A percentile compares a stretch with the other conserved stretches of the same genome.
Evolutionary conservation across 2,888 invertebrate genomes (phyloP).

Genomic region (Lamellibrachia columna): DNA sequence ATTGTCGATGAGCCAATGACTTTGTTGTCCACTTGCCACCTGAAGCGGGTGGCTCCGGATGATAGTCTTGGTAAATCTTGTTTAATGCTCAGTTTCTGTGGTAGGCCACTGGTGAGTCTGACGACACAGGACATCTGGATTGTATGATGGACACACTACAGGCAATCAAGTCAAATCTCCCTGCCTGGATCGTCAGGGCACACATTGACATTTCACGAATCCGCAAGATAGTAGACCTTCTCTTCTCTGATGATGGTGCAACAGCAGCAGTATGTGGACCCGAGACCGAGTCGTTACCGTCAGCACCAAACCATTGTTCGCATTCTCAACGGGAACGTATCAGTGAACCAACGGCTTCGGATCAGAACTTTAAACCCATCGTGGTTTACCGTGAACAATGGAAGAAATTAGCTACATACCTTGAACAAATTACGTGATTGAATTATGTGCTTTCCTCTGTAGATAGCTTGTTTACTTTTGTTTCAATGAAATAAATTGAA

Average conservation of each 20-base stretch:
- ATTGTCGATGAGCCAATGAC: too few relatives aligned
- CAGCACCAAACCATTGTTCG: background rate
- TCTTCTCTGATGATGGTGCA: background rate
- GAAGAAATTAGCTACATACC: background rate
- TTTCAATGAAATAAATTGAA: background rate
- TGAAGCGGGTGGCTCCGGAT: too few relatives aligned
- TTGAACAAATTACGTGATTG: background rate
- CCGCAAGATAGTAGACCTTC: background rate
- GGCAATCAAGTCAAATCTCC: background rate
- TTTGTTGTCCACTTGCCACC: too few relatives aligned
- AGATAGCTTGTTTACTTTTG: background rate
- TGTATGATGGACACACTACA: background rate
- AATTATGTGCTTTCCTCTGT: background rate
- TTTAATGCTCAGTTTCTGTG: background rate
- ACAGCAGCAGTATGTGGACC: background rate
- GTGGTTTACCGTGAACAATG: background rate
- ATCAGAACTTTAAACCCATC: background rate
- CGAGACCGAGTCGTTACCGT: background rate
- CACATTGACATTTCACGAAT: background rate
- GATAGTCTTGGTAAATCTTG: background rate
- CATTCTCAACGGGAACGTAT: background rate
- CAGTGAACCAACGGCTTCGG: background rate
- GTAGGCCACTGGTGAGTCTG: background rate
- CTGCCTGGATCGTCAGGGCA: background rate
- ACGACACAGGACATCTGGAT: background rate